Evolutionary conservation across 2,888 invertebrate species (phyloP).

Genomic region (Plutella xylostella): DNA sequence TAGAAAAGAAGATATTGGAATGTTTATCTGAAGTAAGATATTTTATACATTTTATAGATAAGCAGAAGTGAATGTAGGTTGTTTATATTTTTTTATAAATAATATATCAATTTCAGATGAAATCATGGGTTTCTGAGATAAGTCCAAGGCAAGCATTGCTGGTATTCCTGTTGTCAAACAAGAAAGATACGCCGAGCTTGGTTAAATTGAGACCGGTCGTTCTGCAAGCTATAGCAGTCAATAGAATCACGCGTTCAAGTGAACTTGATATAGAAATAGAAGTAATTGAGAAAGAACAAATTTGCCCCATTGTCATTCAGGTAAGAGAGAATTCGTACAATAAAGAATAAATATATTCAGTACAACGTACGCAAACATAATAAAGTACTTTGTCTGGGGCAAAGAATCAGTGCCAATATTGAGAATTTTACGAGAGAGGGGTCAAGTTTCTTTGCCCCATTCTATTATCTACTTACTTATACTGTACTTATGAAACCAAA

Average conservation of each 20-base stretch:
- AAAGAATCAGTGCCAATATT: too few relatives aligned
- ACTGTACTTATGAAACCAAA: too few relatives aligned
- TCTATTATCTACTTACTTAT: too few relatives aligned
- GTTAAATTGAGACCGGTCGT: slow-evolving; percentile 38
- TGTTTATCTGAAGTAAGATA: slow-evolving; percentile 36
- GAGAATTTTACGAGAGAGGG: too few relatives aligned
- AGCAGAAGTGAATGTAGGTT: too few relatives aligned
- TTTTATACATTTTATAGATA: not conserved
- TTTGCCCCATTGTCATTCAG: slow-evolving; percentile 25
- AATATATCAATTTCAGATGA: slow-evolving; percentile 47
- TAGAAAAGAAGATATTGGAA: slow-evolving; percentile 34
- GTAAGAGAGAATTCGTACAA: too few relatives aligned
- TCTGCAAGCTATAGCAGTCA: slow-evolving; percentile 53
- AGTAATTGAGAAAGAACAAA: slow-evolving; percentile 49
- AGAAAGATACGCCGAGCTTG: slow-evolving; percentile 47
- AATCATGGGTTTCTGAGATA: slow-evolving; percentile 44
- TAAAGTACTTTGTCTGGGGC: too few relatives aligned
- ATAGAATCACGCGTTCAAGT: slow-evolving; percentile 44
- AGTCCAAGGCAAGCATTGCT: slow-evolving; percentile 46
- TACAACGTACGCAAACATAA: too few relatives aligned
- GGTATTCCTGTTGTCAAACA: slow-evolving; percentile 42
- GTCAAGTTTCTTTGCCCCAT: too few relatives aligned
- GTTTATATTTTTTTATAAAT: too few relatives aligned
- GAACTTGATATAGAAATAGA: slow-evolving; percentile 59
- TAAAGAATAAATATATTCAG: too few relatives aligned